Evolutionary conservation across 2,888 invertebrate species (phyloP).

Genomic region (Brachylomia viminalis): DNA sequence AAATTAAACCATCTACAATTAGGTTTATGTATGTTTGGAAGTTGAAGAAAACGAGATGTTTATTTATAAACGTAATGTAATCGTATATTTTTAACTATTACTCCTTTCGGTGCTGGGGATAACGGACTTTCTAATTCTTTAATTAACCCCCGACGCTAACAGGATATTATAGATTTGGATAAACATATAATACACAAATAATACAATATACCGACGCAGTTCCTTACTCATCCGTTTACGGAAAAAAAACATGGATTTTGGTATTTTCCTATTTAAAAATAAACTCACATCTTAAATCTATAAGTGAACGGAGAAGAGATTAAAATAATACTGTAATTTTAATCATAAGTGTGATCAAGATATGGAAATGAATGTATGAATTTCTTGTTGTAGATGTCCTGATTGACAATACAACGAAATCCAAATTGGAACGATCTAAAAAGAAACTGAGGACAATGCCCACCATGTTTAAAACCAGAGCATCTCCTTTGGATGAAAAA

Average conservation of each 20-base stretch:
- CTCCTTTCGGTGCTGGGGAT: too few relatives aligned
- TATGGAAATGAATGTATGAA: conserved; percentile 57
- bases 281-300: neutral
- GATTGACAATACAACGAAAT: conserved; percentile 65
- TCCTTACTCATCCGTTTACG: neutral
- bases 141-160: too few relatives aligned
- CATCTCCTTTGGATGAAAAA: conserved; percentile 38
- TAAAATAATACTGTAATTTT: conserved; percentile 15
- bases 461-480: conserved; percentile 50
- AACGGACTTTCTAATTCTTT: neutral
- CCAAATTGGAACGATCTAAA: conserved; percentile 48
- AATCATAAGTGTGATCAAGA: conserved; percentile 37
- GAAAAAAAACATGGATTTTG: neutral
- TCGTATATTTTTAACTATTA: neutral
- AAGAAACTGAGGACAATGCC: conserved; percentile 39
- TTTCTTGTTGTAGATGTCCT: conserved; percentile 69
- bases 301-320: neutral
- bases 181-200: neutral
- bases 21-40: neutral
- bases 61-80: neutral
- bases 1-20: too few relatives aligned
- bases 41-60: neutral
- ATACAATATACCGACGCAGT: too few relatives aligned
- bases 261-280: neutral
- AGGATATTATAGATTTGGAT: too few relatives aligned